Evolutionary conservation across 2,888 invertebrate genomes (phyloP), one percentile per base, ranked within the genome.

Genomic region (Odontocerum albicorne): DNA sequence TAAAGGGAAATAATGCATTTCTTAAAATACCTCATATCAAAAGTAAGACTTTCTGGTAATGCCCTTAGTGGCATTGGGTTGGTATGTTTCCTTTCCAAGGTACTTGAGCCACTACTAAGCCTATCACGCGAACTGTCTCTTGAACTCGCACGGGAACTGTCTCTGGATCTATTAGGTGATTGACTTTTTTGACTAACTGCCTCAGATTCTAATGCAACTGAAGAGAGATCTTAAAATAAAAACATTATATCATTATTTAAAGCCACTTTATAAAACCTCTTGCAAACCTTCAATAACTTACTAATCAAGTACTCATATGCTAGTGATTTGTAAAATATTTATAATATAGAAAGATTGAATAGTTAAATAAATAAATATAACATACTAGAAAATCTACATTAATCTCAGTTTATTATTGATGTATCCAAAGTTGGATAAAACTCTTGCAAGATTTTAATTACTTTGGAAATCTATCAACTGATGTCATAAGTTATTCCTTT

Each of bases 11-110:
- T 13, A 43, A 7, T 53, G 6, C 13, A 44, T 13, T 46, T n/a
- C 16, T 16, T 10, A 38, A 2, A 32, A 68, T 69, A 90, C 91
- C 85, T 85, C 78, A 96, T 90, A 73, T 96, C 96, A 70, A 91
- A 91, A 27, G 90, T 86, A 21, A 96, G 77, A 10, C 91, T 91
- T 64, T 90, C 88, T 0, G 94, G 92, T 57, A 96, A 71, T 1
- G 88, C 86, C 46, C 86, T 81, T 50, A 90, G 70, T 2, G 79
- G 78, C 3, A 68, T 67, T 4, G 70, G 72, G 57, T 68, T 72
- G n/a, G 66, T 66, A 32, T 70, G 69, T 62, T 72, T 72, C 19
- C 77, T 69, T 62, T 77, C 77, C 51, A 77, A 63, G 10, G 77
- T 77, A 16, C 74, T 71, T 1, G 75, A 73, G 10, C 55, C 60